Base-by-base conservation (phyloP, 2,888 invertebrate species). In the Cepaea hortensis region DNA sequence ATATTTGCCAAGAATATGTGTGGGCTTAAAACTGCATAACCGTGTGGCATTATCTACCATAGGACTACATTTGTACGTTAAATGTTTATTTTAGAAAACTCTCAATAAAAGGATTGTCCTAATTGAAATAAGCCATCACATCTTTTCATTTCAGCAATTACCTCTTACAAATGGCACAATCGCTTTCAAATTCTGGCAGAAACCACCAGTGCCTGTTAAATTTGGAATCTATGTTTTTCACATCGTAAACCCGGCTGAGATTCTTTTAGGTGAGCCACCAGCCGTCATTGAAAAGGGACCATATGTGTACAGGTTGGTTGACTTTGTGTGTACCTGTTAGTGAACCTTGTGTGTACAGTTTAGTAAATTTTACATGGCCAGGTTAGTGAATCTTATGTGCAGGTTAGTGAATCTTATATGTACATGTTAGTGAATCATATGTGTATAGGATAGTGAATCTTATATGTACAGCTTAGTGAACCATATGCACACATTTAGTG, bases 181-280 rank as follows among this genome's bases (percentile, higher is more conserved):
- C 9, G 86, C 97, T 48, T 96, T 97, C 18, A 95, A 96, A 72
- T 96, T 97, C 95, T 98, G 97, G 96, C 94, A 96, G 76, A 96
- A 96, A 89, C 96, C 97, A 1, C 91, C 91, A 0, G 86, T 90
- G 23, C 93, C 93, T 20, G 90, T 93, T 13, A 89, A 89, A 61
- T 92, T 92, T 84, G 89, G 90, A 61, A 85, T 93, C 50, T 92
- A 91, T 85, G 91, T 93, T 81, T 94, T 93, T 88, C 91, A 94
- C 88, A 87, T 93, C 9, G 89, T 90, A 6, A 94, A 94, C 85
- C 89, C 89, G 0, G 82, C 86, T 13, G 91, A 91, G 85, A 88
- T 91, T 20, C 68, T 89, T 50, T 76, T 84, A 62, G 83, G 87
- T 15, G 87, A 23, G 20, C 89, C 88, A 81, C 91, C 91, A 20